Base-by-base conservation (phyloP, 1,140 invertebrate genomes). In the Medauroidea extradentata region DNA sequence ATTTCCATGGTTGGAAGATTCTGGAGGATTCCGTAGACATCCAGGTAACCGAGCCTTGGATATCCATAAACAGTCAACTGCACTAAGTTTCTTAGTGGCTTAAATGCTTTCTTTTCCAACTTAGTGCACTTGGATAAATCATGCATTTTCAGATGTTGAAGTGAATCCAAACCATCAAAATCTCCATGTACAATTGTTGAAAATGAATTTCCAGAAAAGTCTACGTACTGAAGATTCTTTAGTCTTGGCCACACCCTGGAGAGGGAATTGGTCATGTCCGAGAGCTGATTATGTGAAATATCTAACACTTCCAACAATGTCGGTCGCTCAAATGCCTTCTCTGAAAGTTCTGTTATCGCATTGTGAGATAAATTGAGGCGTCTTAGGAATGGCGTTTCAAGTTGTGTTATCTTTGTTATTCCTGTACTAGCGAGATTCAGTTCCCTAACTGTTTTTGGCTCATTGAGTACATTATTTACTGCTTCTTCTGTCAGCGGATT, bases 331-430 rank as follows among this genome's bases (percentile, higher is more conserved):
- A 95, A 89, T 1, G 84, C 79, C 55, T 80, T 80, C 5, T 84
- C 76, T 16, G 81, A 77, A 7, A 95, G 74, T 34, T 79, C 76
- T 0, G 75, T 75, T 24, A 96, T 85, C 44, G 83, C 80, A 69
- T 96, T 96, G 25, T 81, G 73, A 0, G 90, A 93, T 7, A 95
- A 68, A 75, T 95, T 93, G n/a, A 96, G 73, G 55, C 76, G 74
- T 60, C 86, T 83, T 38, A 96, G 77, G 68, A 95, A 96, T 5
- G 93, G 92, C 24, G 90, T 94, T 76, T 95, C 93, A 18, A 96
- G 69, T 39, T 85, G 81, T 0, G 81, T 77, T 3, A 93, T 71
- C 4, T 75, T 68, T 44, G 75, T 81, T 5, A 94, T 86, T 11
- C 88, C 87, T 2, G 88, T 91, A 41, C 85, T 83, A 0, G 91